A percentile compares a stretch with the other conserved stretches of the same genome.
Evolutionary conservation across 1,140 invertebrate species (phyloP).

Genomic region (Stegodyphus mimosarum): DNA sequence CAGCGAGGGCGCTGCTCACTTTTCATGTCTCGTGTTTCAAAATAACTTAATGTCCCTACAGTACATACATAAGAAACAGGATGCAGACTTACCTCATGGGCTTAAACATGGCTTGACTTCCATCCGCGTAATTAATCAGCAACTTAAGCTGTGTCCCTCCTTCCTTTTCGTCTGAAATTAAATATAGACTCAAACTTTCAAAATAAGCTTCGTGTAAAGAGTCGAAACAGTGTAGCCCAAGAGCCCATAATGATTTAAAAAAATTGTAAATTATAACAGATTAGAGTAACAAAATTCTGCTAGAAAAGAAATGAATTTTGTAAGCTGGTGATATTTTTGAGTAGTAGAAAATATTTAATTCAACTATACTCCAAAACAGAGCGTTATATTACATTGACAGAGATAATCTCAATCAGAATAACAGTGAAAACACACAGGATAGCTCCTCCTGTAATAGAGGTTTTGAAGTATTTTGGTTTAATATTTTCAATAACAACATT

Average conservation of each 20-base stretch:
- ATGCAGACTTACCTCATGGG: constrained; percentile 88
- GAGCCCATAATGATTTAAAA: too few species aligned
- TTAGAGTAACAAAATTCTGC: neutral
- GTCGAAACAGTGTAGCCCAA: neutral
- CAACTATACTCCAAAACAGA: too few species aligned
- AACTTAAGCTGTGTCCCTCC: constrained; percentile 98
- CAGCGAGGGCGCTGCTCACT: too few species aligned
- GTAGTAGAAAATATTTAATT: too few species aligned
- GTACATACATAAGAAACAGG: neutral
- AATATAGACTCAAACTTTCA: neutral
- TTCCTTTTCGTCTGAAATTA: constrained; percentile 79
- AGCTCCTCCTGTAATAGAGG: too few species aligned
- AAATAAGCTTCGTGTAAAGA: neutral
- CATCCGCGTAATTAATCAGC: constrained; percentile 86
- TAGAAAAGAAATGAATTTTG: neutral
- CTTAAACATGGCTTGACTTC: constrained; percentile 95
- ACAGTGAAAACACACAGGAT: too few species aligned
- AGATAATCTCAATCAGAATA: too few species aligned
- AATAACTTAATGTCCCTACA: too few species aligned
- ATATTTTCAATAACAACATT: too few species aligned
- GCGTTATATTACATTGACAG: too few species aligned
- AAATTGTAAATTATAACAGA: neutral
- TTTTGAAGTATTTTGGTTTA: too few species aligned
- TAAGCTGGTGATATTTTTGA: neutral
- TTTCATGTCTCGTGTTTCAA: too few species aligned